Conservation (phyloP, 2,797 vertebrate genomes). For the Meda fulgida region DNA sequence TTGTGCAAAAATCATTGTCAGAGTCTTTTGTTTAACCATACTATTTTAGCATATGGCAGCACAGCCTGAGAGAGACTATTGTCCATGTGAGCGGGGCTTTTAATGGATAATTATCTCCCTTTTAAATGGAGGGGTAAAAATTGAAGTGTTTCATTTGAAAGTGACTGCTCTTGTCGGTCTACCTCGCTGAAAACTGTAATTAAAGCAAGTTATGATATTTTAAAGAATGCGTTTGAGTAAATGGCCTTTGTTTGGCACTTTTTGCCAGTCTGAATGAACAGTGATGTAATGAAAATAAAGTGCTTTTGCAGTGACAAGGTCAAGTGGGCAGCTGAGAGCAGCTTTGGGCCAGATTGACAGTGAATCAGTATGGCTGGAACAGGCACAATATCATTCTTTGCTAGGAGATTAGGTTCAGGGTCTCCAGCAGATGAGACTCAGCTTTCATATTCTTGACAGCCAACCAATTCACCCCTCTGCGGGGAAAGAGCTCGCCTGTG, state of each 20-base stretch:
- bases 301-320: conserved; percentile 70
- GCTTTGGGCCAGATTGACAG: conserved; percentile 64
- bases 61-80: conserved; percentile 47
- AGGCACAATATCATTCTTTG: conserved; percentile 68
- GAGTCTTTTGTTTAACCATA: conserved; percentile 45
- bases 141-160: conserved; percentile 60
- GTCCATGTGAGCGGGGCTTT: conserved; percentile 58
- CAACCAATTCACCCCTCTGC: conserved; percentile 66
- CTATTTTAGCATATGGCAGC: conserved; percentile 27
- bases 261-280: conserved; percentile 62
- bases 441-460: conserved; percentile 73
- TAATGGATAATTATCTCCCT: conserved; percentile 67
- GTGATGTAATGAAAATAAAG: conserved; percentile 69
- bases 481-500: conserved; percentile 65
- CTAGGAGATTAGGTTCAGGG: conserved; percentile 72
- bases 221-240: conserved; percentile 65
- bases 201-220: conserved; percentile 68
- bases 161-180: conserved; percentile 62
- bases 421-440: conserved; percentile 67
- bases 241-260: conserved; percentile 68
- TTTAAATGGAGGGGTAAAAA: conserved; percentile 57
- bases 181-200: conserved; percentile 62
- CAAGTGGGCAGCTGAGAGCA: conserved; percentile 67
- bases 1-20: conserved; percentile 17
- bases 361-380: conserved; percentile 69